These are phyloP conservation scores for Chaenocephalus aceratus DNA, from an alignment of 2,113 vertebrate genomes.

Conservation along the genomic window DNA sequence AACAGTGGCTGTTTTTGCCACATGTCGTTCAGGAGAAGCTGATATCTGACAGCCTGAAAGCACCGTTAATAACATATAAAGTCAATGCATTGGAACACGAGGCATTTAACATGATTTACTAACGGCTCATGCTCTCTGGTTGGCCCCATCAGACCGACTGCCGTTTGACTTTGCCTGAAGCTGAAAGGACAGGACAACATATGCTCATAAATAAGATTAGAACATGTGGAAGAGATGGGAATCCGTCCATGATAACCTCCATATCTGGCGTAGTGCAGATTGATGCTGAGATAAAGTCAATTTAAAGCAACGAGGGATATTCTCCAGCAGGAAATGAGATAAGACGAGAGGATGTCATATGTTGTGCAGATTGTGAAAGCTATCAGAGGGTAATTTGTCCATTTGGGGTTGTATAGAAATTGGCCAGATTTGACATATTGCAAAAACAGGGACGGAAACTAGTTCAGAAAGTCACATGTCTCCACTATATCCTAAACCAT, in stretches of 20 bases:
- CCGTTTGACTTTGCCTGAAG: conserved; percentile 8
- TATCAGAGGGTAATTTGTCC: not conserved
- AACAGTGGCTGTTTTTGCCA: conserved; percentile 79
- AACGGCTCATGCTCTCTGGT: conserved; percentile 11
- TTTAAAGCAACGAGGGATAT: not conserved
- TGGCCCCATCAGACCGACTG: not conserved
- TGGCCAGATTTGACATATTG: not conserved
- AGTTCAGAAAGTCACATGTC: not conserved
- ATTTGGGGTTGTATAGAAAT: not conserved
- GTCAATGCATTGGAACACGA: conserved; percentile 18
- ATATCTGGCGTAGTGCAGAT: not conserved
- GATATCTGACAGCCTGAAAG: conserved; percentile 3
- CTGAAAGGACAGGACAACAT: conserved; percentile 3
- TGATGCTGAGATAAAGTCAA: not conserved
- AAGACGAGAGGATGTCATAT: not conserved
- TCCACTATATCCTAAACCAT: not conserved
- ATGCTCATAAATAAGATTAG: conserved; percentile 16
- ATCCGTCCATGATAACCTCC: not conserved
- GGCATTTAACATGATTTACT: conserved; percentile 12
- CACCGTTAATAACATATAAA: conserved; percentile 41
- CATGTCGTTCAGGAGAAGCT: conserved; percentile 8
- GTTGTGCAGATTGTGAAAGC: not conserved
- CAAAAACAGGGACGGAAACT: not conserved
- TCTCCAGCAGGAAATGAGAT: not conserved
- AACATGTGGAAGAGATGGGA: conserved; percentile 8